Percentiles rank a stretch among this genome's conserved stretches.
phyloP scores from a whole-genome alignment of 2,113 vertebrate genomes.

The Cephalopterus ornatus region DNA sequence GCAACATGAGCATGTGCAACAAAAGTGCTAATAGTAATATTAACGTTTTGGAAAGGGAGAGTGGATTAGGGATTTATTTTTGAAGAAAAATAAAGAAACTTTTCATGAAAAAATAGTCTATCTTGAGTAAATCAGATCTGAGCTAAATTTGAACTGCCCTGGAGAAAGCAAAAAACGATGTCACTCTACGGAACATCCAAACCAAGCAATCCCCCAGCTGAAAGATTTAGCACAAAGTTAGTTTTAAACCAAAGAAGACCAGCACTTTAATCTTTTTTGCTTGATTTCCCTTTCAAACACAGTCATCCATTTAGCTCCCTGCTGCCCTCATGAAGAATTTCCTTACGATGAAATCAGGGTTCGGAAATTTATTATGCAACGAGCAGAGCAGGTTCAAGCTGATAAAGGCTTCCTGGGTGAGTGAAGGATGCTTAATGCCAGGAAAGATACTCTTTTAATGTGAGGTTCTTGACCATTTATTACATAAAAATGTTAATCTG shows the following conservation, averaged over 20 bases:
- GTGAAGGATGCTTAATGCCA: slow-evolving; percentile 65
- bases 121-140: background rate
- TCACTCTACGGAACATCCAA: background rate
- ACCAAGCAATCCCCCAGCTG: background rate
- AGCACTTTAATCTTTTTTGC: slow-evolving; percentile 57
- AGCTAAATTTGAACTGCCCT: background rate
- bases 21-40: background rate
- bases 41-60: background rate
- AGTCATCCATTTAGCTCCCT: slow-evolving; percentile 57
- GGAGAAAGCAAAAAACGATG: background rate
- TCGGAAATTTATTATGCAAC: slow-evolving; percentile 42
- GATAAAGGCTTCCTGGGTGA: slow-evolving; percentile 70
- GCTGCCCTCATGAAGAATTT: slow-evolving; percentile 67
- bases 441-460: slow-evolving; percentile 65
- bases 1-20: background rate
- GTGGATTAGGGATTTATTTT: background rate
- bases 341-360: slow-evolving; percentile 54
- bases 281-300: slow-evolving; percentile 54
- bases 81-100: background rate
- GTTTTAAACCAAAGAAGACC: slow-evolving; percentile 37
- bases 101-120: background rate
- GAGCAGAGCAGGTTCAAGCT: slow-evolving; percentile 64
- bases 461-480: slow-evolving; percentile 66
- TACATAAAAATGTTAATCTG: slow-evolving; percentile 71
- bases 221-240: slow-evolving; percentile 32